Evolutionary conservation across 2,113 vertebrate species (phyloP).

Genomic region (Cebidichthys violaceus): DNA sequence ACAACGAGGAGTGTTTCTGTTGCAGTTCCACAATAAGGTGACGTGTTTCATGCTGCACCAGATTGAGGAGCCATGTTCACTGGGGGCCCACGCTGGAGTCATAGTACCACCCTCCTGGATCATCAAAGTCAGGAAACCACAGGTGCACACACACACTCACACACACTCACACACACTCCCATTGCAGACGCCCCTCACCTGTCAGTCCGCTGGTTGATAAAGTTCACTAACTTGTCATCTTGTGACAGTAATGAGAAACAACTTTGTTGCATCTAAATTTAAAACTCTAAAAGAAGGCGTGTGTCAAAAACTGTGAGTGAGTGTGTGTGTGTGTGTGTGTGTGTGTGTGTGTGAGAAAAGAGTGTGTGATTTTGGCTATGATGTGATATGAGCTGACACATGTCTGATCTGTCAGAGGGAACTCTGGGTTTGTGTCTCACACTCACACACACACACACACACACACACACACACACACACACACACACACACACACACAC

Average conservation of each 20-base stretch:
- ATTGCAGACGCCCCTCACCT: neutral
- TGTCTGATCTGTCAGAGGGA: constrained; percentile 52
- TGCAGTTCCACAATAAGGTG: constrained; percentile 98
- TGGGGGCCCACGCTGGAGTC: constrained; percentile 95
- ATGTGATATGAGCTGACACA: constrained; percentile 64
- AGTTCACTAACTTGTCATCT: constrained; percentile 39
- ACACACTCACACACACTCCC: neutral
- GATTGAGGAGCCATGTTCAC: constrained; percentile 96
- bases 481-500: constrained; percentile 30
- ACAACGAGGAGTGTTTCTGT: neutral
- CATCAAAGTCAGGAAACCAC: constrained; percentile 99
- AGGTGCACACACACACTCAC: constrained; percentile 82
- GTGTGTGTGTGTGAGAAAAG: neutral
- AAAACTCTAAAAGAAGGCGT: constrained; percentile 43
- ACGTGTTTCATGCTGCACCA: constrained; percentile 99
- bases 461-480: constrained; percentile 26
- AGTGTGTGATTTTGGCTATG: constrained; percentile 5
- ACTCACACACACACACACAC: constrained; percentile 10
- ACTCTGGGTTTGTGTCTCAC: constrained; percentile 36
- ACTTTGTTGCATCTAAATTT: constrained; percentile 63
- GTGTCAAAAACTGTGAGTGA: neutral
- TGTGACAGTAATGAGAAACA: constrained; percentile 47
- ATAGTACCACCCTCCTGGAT: constrained; percentile 99
- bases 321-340: neutral
- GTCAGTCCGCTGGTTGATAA: constrained; percentile 24